Conservation (phyloP, 1,140 invertebrate genomes). For the Arion vulgaris region DNA sequence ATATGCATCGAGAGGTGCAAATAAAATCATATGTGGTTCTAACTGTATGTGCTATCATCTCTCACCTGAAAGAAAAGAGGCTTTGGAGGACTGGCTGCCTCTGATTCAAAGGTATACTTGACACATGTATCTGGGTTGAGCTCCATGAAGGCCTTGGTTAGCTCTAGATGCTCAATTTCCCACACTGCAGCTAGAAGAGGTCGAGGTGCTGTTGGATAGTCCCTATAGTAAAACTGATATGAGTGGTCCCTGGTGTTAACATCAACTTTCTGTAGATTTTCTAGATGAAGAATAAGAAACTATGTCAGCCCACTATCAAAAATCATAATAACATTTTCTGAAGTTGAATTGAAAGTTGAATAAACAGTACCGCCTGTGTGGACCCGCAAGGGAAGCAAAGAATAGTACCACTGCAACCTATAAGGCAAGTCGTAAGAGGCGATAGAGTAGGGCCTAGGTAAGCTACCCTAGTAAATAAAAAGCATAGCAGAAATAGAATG, state of each 20-base stretch:
- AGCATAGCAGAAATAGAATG: too few species aligned
- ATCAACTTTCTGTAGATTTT: constrained; percentile 41
- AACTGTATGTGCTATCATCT: neutral
- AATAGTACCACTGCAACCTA: too few species aligned
- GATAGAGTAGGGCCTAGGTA: too few species aligned
- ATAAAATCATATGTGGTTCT: too few species aligned
- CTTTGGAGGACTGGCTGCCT: constrained; percentile 46
- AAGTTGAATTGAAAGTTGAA: too few species aligned
- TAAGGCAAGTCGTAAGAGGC: too few species aligned
- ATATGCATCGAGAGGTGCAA: too few species aligned
- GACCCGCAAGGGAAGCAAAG: too few species aligned
- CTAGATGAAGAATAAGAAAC: neutral
- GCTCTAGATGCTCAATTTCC: constrained; percentile 57
- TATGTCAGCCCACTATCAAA: neutral
- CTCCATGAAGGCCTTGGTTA: constrained; percentile 62
- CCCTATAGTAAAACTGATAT: constrained; percentile 43
- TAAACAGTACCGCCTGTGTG: too few species aligned
- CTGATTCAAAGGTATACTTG: constrained; percentile 52
- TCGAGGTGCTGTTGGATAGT: constrained; percentile 53
- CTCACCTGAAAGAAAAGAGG: constrained; percentile 68
- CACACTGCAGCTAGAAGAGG: constrained; percentile 64
- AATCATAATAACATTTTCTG: too few species aligned
- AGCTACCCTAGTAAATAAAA: too few species aligned
- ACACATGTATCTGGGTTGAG: constrained; percentile 58
- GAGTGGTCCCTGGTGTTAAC: constrained; percentile 47